These are phyloP conservation scores for Eumeta japonica DNA, from an alignment of 1,140 invertebrate genomes.

Conservation along the genomic window DNA sequence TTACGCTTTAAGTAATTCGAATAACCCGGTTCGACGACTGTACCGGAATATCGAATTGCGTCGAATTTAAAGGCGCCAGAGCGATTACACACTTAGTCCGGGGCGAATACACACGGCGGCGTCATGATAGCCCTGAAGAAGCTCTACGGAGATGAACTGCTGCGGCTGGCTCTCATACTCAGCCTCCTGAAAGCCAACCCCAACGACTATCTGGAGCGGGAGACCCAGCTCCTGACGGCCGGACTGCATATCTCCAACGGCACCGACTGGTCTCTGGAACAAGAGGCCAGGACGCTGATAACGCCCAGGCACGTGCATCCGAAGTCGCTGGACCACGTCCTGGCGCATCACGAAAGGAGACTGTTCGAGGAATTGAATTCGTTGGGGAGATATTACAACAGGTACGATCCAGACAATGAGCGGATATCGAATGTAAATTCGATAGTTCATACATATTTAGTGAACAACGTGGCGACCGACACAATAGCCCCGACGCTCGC, in stretches of 20 bases:
- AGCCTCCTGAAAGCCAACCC: conserved; percentile 75
- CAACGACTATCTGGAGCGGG: conserved; percentile 63
- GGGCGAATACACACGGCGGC: too few species aligned
- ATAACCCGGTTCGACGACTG: background rate
- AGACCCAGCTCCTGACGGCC: conserved; percentile 43
- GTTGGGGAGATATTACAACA: conserved; percentile 51
- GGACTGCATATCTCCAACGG: conserved; percentile 65
- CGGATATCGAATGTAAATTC: conserved; percentile 35
- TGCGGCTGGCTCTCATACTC: conserved; percentile 75
- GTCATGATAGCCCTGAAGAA: conserved; percentile 75
- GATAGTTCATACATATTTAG: conserved; percentile 46
- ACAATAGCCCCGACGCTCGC: conserved; percentile 33
- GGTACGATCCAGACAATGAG: conserved; percentile 29
- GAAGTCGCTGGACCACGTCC: conserved; percentile 71
- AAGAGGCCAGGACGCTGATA: conserved; percentile 55
- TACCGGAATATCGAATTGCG: too few species aligned
- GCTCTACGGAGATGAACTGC: conserved; percentile 72
- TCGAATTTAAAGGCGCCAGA: too few species aligned
- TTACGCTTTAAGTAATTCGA: background rate
- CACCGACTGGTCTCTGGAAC: conserved; percentile 63
- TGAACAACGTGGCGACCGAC: conserved; percentile 44
- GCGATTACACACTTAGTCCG: too few species aligned
- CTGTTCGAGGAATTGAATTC: conserved; percentile 77
- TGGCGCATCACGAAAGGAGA: conserved; percentile 70
- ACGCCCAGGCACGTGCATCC: conserved; percentile 66